Conservation (phyloP, 2,797 vertebrate genomes). For the Anolis apletophallus region DNA sequence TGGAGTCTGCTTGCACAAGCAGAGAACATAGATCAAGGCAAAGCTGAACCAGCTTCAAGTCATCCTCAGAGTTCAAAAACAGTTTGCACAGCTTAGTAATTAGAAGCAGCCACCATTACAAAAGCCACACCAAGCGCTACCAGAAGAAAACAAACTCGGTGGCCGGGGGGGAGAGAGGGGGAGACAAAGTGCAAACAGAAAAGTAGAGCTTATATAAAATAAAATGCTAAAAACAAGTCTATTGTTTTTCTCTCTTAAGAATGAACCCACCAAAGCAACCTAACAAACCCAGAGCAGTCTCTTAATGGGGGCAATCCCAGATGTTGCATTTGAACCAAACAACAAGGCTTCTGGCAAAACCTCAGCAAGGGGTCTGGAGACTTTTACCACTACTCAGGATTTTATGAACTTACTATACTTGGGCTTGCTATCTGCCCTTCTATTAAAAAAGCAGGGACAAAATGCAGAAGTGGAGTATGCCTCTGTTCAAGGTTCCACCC, state of each 20-base stretch:
- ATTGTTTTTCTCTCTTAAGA: neutral
- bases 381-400: neutral
- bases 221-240: neutral
- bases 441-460: neutral
- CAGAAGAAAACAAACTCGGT: neutral
- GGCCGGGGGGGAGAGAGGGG: no score
- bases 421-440: neutral
- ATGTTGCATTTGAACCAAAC: neutral
- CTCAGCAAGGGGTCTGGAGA: neutral
- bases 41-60: neutral
- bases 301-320: neutral
- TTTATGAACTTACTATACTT: neutral
- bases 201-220: no score
- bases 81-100: slow-evolving; percentile 17
- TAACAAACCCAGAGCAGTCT: neutral
- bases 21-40: neutral
- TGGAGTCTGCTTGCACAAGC: neutral
- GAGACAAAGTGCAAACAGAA: neutral
- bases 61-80: slow-evolving; percentile 1
- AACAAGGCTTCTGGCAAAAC: neutral
- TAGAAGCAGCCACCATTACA: slow-evolving; percentile 7
- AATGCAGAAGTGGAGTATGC: neutral
- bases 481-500: no score
- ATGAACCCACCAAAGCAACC: neutral
- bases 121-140: neutral